phyloP scores from a whole-genome alignment of 1,140 invertebrate genomes.

The Drosophila chauvacae region DNA sequence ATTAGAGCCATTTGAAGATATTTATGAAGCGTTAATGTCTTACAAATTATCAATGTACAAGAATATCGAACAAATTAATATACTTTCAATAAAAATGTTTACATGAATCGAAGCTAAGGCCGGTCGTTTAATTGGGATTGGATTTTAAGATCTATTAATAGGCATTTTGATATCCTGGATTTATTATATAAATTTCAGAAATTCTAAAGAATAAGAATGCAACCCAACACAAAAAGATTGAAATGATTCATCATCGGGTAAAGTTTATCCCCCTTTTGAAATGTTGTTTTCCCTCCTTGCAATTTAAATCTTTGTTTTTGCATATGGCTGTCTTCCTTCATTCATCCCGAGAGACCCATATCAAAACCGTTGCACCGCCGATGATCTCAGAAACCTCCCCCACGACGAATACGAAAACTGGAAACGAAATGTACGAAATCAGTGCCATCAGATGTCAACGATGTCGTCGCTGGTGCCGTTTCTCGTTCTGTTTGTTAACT shows the following conservation, averaged over 20 bases:
- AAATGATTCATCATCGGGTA: conserved; percentile 11
- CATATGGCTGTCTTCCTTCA: conserved; percentile 45
- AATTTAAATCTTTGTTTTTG: conserved; percentile 36
- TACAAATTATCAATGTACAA: conserved; percentile 64
- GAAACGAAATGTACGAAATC: conserved; percentile 48
- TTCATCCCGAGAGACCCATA: conserved; percentile 29
- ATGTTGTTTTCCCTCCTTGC: not conserved
- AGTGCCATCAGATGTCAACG: conserved; percentile 55
- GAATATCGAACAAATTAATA: conserved; percentile 58
- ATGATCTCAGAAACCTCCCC: conserved; percentile 64
- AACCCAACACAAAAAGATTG: not conserved
- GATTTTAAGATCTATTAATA: not conserved
- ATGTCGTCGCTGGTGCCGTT: conserved; percentile 24
- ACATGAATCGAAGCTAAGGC: conserved; percentile 1
- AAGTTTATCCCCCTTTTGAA: conserved; percentile 1
- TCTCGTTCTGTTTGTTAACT: conserved; percentile 58
- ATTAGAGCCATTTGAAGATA: conserved; percentile 56
- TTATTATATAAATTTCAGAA: no score
- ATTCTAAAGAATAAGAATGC: not conserved
- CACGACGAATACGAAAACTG: conserved; percentile 37
- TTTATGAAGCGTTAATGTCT: conserved; percentile 66
- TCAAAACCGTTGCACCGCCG: conserved; percentile 18
- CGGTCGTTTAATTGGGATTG: not conserved
- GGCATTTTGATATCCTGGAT: no score
- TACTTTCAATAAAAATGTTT: conserved; percentile 73